Conservation (phyloP, 2,113 vertebrate genomes). For the Micromys minutus region DNA sequence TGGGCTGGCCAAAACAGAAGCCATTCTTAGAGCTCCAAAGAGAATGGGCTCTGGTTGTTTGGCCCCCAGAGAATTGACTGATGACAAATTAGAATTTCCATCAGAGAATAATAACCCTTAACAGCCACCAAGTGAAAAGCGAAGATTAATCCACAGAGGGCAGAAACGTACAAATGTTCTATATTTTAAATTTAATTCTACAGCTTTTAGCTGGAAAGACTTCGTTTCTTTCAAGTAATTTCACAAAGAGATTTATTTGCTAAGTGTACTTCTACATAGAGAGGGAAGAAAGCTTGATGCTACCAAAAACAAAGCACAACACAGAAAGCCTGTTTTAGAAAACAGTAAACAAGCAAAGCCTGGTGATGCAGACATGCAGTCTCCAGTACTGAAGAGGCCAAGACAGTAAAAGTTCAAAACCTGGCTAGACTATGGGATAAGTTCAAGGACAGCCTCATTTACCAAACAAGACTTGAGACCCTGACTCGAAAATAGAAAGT, state of each 20-base stretch:
- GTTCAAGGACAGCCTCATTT: neutral
- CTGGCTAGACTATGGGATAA: neutral
- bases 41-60: neutral
- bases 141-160: neutral
- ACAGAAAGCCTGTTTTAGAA: neutral
- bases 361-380: neutral
- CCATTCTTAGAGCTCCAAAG: neutral
- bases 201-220: neutral
- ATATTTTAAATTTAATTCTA: neutral
- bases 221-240: neutral
- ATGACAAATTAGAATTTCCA: neutral
- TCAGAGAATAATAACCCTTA: neutral
- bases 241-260: slow-evolving; percentile 26
- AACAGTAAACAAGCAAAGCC: neutral
- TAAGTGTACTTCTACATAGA: neutral
- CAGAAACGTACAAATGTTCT: neutral
- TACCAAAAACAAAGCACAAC: neutral
- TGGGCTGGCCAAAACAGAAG: neutral
- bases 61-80: neutral
- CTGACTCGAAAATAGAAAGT: neutral
- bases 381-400: neutral
- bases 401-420: neutral
- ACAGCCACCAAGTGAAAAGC: neutral
- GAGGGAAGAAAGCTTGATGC: neutral
- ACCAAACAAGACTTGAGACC: neutral